phyloP scores from a whole-genome alignment of 2,888 invertebrate genomes.

The Gastrophysa polygoni region DNA sequence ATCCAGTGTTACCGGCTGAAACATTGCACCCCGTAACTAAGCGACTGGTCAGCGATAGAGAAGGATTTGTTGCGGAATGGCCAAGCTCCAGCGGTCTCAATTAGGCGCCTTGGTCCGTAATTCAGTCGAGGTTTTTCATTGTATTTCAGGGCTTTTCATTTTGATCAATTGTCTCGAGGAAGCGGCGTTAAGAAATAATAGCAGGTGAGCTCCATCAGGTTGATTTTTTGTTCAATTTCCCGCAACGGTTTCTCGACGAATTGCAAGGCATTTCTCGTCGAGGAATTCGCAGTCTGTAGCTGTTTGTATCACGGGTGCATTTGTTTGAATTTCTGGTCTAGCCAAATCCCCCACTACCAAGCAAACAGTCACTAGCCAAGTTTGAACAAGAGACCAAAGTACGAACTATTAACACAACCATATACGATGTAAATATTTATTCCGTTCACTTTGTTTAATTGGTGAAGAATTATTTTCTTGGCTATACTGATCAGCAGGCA shows the following conservation, averaged over 20 bases:
- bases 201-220: not conserved
- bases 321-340: too few species aligned
- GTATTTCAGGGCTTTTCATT: slow-evolving; percentile 22
- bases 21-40: slow-evolving; percentile 57
- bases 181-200: slow-evolving; percentile 8
- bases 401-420: too few species aligned
- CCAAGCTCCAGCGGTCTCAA: slow-evolving; percentile 43
- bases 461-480: too few species aligned
- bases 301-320: too few species aligned
- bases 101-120: slow-evolving; percentile 39
- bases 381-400: too few species aligned
- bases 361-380: too few species aligned
- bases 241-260: not conserved
- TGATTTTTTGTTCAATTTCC: not conserved
- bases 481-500: too few species aligned
- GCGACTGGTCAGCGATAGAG: slow-evolving; percentile 37
- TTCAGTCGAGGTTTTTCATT: slow-evolving; percentile 28
- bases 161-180: slow-evolving; percentile 23
- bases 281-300: too few species aligned
- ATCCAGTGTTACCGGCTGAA: slow-evolving; percentile 54
- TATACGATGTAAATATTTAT: too few species aligned
- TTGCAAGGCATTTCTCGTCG: too few species aligned
- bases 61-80: slow-evolving; percentile 41
- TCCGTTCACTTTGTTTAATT: too few species aligned
- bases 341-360: too few species aligned